Base-by-base conservation (phyloP, 1,140 invertebrate genomes). In the Drosophila ogumai region DNA sequence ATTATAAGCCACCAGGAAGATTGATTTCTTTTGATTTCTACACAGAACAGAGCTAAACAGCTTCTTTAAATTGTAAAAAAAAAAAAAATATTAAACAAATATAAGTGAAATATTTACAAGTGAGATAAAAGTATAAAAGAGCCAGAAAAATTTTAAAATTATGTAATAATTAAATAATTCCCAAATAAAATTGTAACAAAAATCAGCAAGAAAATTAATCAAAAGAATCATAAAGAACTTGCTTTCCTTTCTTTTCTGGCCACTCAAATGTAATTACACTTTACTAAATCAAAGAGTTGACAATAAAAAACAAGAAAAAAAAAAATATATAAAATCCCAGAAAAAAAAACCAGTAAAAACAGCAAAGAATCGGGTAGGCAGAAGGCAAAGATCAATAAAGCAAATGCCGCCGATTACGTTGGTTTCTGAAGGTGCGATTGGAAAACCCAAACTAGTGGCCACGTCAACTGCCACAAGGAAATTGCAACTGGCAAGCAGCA, bases 251-350 rank as follows among this genome's bases (percentile, higher is more conserved):
- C 5, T 28, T 28, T 28, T 28, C 25, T 6, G 25, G 25, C 25
- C 25, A 6, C 5, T 47, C 54, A 36, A 50, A 55, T 72, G 67
- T 72, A 72, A 72, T 72, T 72, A 73, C 69, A 73, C 22, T 73
- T 73, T 73, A 73, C 66, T 59, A 72, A 72, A 72, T 72, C 68
- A 72, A 72, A 72, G 36, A 49, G 69, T 72, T 73, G 69, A 73
- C 69, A 73, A 73, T 73, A 32, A 36, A 71, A 59, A 71, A 69
- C 28, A 36, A n/a, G 41, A 22, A 64, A 34, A 43, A 34, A 34
- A 10, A 15, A 22, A 7, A n/a, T n/a, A n/a, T 1, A 43, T 0
- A 41, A 41, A 17, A 36, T 5, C n/a, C 7, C 38, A 9, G 40
- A 41, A 15, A 15, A 15, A 15, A 28, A 49, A 28, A 13, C 13